Conservation (phyloP, 2,888 invertebrate genomes). For the Charanyca ferruginea region DNA sequence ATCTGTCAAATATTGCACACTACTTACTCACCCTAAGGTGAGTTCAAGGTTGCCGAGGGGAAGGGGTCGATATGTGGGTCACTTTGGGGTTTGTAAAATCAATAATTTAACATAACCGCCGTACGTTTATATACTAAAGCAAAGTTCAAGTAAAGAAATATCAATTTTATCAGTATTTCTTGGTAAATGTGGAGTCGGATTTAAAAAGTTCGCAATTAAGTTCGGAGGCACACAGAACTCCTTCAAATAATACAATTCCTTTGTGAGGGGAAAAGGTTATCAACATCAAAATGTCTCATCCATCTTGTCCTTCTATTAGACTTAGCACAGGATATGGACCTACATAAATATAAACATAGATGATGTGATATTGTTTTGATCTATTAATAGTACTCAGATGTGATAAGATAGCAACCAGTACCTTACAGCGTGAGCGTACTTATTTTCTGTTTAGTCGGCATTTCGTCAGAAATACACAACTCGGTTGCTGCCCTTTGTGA, state of each 20-base stretch:
- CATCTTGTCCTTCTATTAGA: not conserved
- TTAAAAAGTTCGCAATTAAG: not conserved
- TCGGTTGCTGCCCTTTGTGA: conserved; percentile 8
- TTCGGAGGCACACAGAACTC: not conserved
- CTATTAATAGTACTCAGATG: not conserved
- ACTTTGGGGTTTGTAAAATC: conserved; percentile 23
- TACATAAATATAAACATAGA: too few relatives aligned
- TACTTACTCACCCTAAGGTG: conserved; percentile 23
- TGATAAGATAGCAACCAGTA: not conserved
- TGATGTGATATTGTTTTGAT: too few relatives aligned
- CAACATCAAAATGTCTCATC: not conserved
- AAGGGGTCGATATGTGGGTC: conserved; percentile 17
- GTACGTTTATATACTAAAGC: not conserved
- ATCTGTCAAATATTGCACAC: conserved; percentile 28
- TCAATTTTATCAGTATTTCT: not conserved
- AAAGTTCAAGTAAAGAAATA: not conserved
- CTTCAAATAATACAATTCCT: not conserved
- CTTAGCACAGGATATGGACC: not conserved
- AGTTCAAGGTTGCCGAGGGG: conserved; percentile 33
- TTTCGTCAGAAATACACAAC: not conserved
- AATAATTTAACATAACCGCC: conserved; percentile 8
- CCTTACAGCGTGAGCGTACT: not conserved
- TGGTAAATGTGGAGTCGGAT: not conserved
- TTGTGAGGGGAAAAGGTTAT: not conserved
- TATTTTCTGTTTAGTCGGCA: not conserved